These are phyloP conservation scores for Hyperoplus immaculatus DNA, from an alignment of 2,797 vertebrate species.

Conservation along the genomic window DNA sequence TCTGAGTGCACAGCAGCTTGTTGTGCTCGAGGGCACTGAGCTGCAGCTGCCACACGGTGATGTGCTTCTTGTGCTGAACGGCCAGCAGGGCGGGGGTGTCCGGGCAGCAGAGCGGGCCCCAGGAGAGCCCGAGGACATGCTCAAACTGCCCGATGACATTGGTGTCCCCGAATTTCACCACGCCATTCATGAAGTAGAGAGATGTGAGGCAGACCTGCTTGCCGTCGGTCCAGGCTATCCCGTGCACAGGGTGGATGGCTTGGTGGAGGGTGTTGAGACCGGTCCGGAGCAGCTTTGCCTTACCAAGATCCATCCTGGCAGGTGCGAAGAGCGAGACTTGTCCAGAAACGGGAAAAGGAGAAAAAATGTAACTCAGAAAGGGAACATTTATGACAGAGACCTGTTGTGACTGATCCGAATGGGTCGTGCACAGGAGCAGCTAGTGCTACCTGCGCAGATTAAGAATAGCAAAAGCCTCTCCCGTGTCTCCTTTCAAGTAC, in stretches of 20 bases:
- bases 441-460: constrained; percentile 75
- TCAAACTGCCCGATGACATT: constrained; percentile 95
- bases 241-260: constrained; percentile 93
- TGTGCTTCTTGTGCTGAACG: constrained; percentile 93
- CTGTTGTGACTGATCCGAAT: constrained; percentile 20
- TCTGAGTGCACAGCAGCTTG: constrained; percentile 91
- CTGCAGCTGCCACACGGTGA: constrained; percentile 93
- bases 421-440: constrained; percentile 36
- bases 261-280: constrained; percentile 94
- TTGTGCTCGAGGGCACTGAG: constrained; percentile 86
- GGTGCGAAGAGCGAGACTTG: constrained; percentile 28
- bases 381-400: constrained; percentile 42
- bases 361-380: constrained; percentile 20
- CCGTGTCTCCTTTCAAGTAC: constrained; percentile 77
- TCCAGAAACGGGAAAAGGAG: constrained; percentile 17
- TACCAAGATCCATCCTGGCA: constrained; percentile 92
- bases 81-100: constrained; percentile 90
- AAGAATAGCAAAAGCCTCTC: constrained; percentile 83
- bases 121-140: constrained; percentile 92
- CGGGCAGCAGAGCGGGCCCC: constrained; percentile 86
- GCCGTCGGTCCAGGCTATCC: constrained; percentile 97
- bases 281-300: constrained; percentile 92
- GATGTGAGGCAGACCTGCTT: constrained; percentile 92
- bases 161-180: constrained; percentile 91
- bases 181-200: constrained; percentile 83